Base-by-base conservation (phyloP, 2,797 vertebrate genomes). In the Neostethus bicornis region DNA sequence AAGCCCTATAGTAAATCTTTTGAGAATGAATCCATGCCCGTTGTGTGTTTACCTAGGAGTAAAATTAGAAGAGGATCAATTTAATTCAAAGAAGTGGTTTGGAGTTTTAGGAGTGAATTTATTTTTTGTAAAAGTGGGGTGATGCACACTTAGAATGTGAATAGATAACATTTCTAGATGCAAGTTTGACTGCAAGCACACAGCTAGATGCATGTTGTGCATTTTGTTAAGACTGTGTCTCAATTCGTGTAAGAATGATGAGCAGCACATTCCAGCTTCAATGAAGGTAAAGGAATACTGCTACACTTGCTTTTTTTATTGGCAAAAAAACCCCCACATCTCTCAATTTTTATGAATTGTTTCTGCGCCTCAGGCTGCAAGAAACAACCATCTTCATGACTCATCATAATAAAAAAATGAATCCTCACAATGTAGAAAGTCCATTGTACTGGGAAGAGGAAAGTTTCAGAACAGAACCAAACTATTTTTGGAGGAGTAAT, bases 321-420 rank as follows among this genome's bases (percentile, higher is more conserved):
- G 52, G 60, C 38, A 66, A 58, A 53, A 61, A 63, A 48, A 63
- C 75, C n/a, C n/a, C n/a, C n/a, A 50, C 47, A 29, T 17, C 24
- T 46, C 65, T 58, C 53, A 64, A 69, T 78, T 59, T 79, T 75
- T 65, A 25, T 65, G 54, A 78, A 81, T 79, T 75, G 80, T 79
- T 75, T 73, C 60, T 20, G 48, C 74, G 74, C 84, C 74, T 78
- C 66, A 14, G 79, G 76, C 77, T 81, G 68, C 73, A 68, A 71
- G 77, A 55, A 77, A 70, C 66, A 75, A 66, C 72, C 80, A 13
- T 79, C 73, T 47, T 78, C 77, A 81, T 83, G 80, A 89, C 71
- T 84, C 83, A 86, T 83, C 77, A 85, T 61, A 76, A 80, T 81
- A 73, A 85, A 77, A 84, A 73, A n/a, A n/a, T n/a, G n/a, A n/a